Base-by-base conservation (phyloP, 2,113 vertebrate species). In the Polypterus bichir region DNA sequence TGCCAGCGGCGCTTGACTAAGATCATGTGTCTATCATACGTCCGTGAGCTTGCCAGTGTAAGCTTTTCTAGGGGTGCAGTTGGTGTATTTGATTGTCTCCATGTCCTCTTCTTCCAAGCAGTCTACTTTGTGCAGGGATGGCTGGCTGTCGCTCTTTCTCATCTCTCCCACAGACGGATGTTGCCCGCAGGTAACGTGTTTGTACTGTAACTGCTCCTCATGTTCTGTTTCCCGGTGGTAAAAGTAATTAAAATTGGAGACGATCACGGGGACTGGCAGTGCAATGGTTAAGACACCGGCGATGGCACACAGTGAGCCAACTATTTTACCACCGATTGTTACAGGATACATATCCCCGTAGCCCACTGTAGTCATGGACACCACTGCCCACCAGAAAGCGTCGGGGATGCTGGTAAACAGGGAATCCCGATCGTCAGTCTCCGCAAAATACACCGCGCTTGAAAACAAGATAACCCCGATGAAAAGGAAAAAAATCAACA, bases 241-340 rank as follows among this genome's bases (percentile, higher is more conserved):
- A 81, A 97, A 97, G 81, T 97, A 97, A 80, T 93, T 95, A 79
- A 97, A 97, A 83, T 97, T 97, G 67, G 93, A 97, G 8, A 97
- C 94, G 0, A 97, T 97, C 65, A 97, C 93, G 0, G 94, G 93
- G 1, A 97, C 94, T 0, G 94, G 94, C 0, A 97, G 79, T 8
- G 94, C 93, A 3, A 97, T 97, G 68, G 94, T 97, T 2, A 97
- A 77, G 62, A 96, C 94, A 0, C 94, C 94, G 0, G 94, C 93
- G 0, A 97, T 97, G 73, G 94, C 94, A 51, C 94, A 97, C 71
- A 97, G 65, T 0, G 94, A 97, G 4, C 93, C 93, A 67, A 97
- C 94, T 2, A 97, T 97, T 75, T 97, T 97, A 49, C 94, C 94
- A 0, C 94, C 94, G 10, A 97, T 91, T 0, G 94, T 97, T 67